phyloP scores from a whole-genome alignment of 2,797 vertebrate genomes.

The Pseudochaenichthys georgianus region DNA sequence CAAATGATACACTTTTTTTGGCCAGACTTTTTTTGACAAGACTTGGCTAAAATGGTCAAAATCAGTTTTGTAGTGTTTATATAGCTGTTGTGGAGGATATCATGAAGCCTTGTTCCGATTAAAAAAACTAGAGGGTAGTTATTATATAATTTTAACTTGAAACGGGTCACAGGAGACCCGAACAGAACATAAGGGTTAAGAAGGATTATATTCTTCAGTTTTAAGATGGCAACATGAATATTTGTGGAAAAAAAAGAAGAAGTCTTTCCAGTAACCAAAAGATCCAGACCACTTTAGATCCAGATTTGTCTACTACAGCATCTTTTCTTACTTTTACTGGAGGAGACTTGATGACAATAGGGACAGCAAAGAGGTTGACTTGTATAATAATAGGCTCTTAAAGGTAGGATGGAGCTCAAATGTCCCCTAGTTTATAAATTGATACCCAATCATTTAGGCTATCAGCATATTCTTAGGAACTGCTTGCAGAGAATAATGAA shows the following conservation, averaged over 20 bases:
- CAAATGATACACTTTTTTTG: too few species aligned
- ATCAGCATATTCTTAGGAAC: not conserved
- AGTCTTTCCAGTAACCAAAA: constrained; percentile 7
- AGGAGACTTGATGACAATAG: not conserved
- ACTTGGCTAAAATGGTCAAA: too few species aligned
- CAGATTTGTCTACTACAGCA: not conserved
- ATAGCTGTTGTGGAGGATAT: too few species aligned
- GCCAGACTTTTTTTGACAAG: too few species aligned
- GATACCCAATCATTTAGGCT: constrained; percentile 4
- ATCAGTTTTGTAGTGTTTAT: too few species aligned
- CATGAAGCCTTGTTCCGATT: too few species aligned
- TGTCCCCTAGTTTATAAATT: constrained; percentile 6
- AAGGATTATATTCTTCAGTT: not conserved
- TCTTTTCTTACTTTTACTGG: not conserved
- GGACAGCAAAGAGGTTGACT: not conserved
- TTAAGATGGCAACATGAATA: not conserved
- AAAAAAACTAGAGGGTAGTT: too few species aligned
- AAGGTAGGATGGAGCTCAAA: not conserved
- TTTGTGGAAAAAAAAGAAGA: not conserved
- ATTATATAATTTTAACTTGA: too few species aligned
- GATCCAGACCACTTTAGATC: not conserved
- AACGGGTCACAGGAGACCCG: too few species aligned
- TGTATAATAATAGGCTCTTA: not conserved
- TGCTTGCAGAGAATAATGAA: not conserved
- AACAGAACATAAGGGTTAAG: too few species aligned